Evolutionary conservation across 2,888 invertebrate genomes (phyloP).

Genomic region (Rugalucina vietnamica): DNA sequence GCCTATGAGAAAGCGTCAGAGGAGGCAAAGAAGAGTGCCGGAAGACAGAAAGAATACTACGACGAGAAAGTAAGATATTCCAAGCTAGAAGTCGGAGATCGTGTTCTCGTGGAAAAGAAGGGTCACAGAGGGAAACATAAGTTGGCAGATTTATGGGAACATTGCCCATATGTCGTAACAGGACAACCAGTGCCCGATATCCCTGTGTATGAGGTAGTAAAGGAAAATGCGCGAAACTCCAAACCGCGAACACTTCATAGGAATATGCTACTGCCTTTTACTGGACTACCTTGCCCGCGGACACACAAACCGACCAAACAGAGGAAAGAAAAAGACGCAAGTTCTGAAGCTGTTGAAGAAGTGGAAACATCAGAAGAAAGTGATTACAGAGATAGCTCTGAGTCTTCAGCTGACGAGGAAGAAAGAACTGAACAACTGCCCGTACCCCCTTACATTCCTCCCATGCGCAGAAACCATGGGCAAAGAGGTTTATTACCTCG

Average conservation of each 20-base stretch:
- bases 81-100: not conserved
- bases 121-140: not conserved
- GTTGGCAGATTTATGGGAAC: not conserved
- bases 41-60: not conserved
- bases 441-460: not conserved
- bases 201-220: not conserved
- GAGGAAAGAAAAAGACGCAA: not conserved
- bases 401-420: not conserved
- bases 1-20: not conserved
- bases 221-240: not conserved
- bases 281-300: not conserved
- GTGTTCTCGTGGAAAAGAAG: not conserved
- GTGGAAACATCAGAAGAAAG: not conserved
- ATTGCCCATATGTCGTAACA: not conserved
- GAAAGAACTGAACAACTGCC: not conserved
- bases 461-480: not conserved
- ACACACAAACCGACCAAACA: not conserved
- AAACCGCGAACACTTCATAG: not conserved
- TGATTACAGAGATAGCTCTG: not conserved
- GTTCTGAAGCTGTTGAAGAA: not conserved
- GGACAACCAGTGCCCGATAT: not conserved
- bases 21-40: not conserved
- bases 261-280: not conserved
- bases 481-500: not conserved
- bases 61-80: not conserved